Conservation (phyloP, 2,888 invertebrate genomes). For the Drosophila percnosoma region DNA sequence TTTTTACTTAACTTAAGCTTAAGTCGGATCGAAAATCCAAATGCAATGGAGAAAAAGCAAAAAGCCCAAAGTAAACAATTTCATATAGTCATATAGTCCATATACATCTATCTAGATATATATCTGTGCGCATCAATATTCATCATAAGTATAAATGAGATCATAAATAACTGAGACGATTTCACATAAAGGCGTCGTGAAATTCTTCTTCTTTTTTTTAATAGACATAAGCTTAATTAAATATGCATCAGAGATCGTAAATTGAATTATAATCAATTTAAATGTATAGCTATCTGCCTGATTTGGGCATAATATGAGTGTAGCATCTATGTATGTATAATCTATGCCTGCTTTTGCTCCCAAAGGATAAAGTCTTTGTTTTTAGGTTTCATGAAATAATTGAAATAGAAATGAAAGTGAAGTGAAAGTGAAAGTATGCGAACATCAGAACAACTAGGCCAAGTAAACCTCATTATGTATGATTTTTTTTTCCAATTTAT, state of each 20-base stretch:
- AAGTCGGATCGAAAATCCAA: conserved; percentile 12
- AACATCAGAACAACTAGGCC: neutral
- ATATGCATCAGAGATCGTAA: conserved; percentile 34
- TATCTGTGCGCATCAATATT: conserved; percentile 10
- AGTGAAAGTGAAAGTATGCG: conserved; percentile 8
- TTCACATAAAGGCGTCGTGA: neutral
- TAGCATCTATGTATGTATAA: conserved; percentile 3
- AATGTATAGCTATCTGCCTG: conserved; percentile 5
- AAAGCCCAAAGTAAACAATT: conserved; percentile 43
- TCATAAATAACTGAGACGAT: conserved; percentile 16
- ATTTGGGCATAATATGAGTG: neutral
- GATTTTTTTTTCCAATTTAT: neutral
- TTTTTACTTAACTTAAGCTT: conserved; percentile 16
- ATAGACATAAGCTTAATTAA: conserved; percentile 30
- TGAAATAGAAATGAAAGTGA: conserved; percentile 54
- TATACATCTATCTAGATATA: conserved; percentile 15
- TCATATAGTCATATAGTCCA: conserved; percentile 38
- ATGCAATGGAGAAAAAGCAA: conserved; percentile 26
- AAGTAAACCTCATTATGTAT: conserved; percentile 1
- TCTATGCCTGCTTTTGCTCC: conserved; percentile 42
- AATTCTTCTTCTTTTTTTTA: neutral
- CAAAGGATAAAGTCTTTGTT: conserved; percentile 30
- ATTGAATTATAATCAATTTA: conserved; percentile 13
- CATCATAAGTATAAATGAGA: conserved; percentile 12
- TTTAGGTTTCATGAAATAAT: conserved; percentile 62